These are phyloP conservation scores for Drosophila pectinifera DNA, from an alignment of 1,140 invertebrate genomes.

Conservation along the genomic window DNA sequence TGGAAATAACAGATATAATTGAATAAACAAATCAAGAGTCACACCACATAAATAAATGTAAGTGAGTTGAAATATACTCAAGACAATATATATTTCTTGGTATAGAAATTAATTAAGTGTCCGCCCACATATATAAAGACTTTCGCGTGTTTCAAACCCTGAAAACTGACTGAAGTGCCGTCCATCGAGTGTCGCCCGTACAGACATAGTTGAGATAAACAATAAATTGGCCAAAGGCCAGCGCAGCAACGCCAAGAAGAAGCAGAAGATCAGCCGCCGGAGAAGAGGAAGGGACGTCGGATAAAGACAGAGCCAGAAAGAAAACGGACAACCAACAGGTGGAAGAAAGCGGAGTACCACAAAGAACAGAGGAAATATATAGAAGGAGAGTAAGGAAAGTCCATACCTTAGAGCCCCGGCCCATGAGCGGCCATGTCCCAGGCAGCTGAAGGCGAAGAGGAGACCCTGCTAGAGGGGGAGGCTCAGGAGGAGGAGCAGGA, in stretches of 20 bases:
- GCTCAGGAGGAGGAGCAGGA: neutral
- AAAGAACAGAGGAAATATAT: no score
- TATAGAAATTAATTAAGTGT: neutral
- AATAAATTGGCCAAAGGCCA: slow-evolving; percentile 69
- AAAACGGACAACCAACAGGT: slow-evolving; percentile 54
- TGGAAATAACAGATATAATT: no score
- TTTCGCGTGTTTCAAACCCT: no score
- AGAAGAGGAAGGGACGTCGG: slow-evolving; percentile 8
- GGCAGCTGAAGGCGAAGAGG: slow-evolving; percentile 4
- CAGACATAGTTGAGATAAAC: slow-evolving; percentile 58
- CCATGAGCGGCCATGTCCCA: slow-evolving; percentile 53
- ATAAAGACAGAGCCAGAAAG: slow-evolving; percentile 38
- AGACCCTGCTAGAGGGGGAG: slow-evolving; percentile 10
- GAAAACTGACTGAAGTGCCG: neutral
- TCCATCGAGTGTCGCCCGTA: slow-evolving; percentile 16
- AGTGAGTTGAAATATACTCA: no score
- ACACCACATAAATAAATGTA: no score
- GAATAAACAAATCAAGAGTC: no score
- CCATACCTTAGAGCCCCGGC: no score
- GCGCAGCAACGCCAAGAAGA: slow-evolving; percentile 10
- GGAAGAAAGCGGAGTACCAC: slow-evolving; percentile 31
- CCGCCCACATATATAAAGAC: no score
- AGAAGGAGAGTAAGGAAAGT: no score
- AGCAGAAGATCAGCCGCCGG: slow-evolving; percentile 28
- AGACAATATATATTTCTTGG: no score